A percentile compares a stretch with the other conserved stretches of the same genome.
Evolutionary conservation across 2,888 invertebrate genomes (phyloP).

Genomic region (Salticus scenicus): DNA sequence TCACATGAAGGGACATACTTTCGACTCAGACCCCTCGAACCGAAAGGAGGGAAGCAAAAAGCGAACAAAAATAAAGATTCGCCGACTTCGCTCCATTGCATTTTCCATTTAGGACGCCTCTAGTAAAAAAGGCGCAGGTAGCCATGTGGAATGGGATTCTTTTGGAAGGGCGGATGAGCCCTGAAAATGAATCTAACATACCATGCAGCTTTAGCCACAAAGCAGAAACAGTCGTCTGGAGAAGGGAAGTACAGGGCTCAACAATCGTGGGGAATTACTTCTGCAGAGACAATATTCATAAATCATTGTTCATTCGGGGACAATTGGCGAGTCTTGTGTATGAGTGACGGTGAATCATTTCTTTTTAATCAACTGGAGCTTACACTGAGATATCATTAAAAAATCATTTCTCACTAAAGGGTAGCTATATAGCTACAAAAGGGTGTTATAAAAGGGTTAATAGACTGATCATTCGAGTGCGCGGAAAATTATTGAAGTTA

Average conservation of each 20-base stretch:
- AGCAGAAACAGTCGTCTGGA: slow-evolving; percentile 34
- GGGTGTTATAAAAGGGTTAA: too few species aligned
- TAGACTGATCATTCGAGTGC: too few species aligned
- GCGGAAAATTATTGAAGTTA: too few species aligned
- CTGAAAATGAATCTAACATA: slow-evolving; percentile 32
- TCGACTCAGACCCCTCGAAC: not conserved
- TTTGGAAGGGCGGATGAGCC: slow-evolving; percentile 9
- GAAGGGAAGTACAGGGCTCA: not conserved
- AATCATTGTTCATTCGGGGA: not conserved
- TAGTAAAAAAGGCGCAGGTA: slow-evolving; percentile 31
- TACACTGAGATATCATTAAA: not conserved
- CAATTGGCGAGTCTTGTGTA: not conserved
- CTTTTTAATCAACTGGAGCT: not conserved
- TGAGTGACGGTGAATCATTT: not conserved
- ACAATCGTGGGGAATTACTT: not conserved
- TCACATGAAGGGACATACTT: slow-evolving; percentile 41
- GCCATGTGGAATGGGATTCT: slow-evolving; percentile 59
- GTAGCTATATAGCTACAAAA: too few species aligned
- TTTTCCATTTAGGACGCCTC: slow-evolving; percentile 55
- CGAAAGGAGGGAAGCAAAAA: not conserved
- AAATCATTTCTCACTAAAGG: not conserved
- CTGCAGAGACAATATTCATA: not conserved
- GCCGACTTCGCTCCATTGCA: slow-evolving; percentile 44
- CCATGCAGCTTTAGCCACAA: slow-evolving; percentile 20
- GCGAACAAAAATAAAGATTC: slow-evolving; percentile 7